A percentile compares a stretch with the other conserved stretches of the same genome.
phyloP scores from a whole-genome alignment of 2,113 vertebrate species.

The Thymallus thymallus region DNA sequence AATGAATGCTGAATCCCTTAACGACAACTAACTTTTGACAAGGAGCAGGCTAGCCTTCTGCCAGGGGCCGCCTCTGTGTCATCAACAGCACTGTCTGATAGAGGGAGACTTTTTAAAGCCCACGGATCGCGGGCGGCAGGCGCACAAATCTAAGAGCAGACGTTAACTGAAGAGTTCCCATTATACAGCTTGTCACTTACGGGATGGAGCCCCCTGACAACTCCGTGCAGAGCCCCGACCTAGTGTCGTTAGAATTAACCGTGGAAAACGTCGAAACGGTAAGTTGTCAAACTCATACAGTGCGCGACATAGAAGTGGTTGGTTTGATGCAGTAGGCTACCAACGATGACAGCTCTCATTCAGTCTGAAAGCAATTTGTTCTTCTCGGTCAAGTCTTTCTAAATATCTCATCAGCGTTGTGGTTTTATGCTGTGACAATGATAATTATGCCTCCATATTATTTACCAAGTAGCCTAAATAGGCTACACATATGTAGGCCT shows the following conservation, averaged over 20 bases:
- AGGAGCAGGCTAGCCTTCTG: not conserved
- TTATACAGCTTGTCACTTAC: not conserved
- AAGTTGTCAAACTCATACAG: conserved; percentile 36
- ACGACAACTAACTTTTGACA: not conserved
- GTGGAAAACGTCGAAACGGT: conserved; percentile 90
- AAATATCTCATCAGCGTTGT: too few relatives aligned
- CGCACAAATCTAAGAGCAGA: too few relatives aligned
- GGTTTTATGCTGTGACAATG: too few relatives aligned
- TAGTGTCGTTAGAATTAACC: conserved; percentile 79
- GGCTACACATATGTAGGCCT: not conserved
- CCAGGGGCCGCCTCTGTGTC: not conserved
- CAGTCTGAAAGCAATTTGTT: not conserved
- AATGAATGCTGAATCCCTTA: not conserved
- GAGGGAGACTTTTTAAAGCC: not conserved
- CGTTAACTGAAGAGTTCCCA: too few relatives aligned
- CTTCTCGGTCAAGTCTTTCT: too few relatives aligned
- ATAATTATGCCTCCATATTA: not conserved
- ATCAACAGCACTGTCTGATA: not conserved
- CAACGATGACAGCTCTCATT: not conserved
- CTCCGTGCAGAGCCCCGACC: conserved; percentile 9
- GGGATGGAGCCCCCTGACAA: too few relatives aligned
- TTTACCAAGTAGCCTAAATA: not conserved
- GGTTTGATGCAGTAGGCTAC: not conserved
- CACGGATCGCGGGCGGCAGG: too few relatives aligned
- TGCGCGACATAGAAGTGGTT: not conserved